Base-by-base conservation (phyloP, 1,140 invertebrate species). In the Pogonus chalceus region DNA sequence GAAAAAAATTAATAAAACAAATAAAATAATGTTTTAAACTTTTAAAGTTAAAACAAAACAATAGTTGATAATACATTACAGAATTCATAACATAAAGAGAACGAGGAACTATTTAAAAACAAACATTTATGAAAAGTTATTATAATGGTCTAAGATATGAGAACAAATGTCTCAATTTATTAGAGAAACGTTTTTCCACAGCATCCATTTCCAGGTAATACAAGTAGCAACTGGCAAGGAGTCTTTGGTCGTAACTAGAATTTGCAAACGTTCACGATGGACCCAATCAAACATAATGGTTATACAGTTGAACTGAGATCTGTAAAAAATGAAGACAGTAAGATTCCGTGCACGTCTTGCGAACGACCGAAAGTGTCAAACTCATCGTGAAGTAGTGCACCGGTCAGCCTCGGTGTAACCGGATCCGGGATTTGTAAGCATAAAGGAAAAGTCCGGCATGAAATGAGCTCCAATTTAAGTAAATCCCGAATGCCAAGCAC, bases 401-500 rank as follows among this genome's bases (percentile, higher is more conserved):
- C 24, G 56, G 52, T 57, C 56, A 57, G 47, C 50, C 2, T 35
- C 37, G 51, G 51, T 39, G 56, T n/a, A n/a, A 51, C 53, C 53
- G 51, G 52, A 58, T 52, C 43, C 31, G 26, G 50, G 51, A 49
- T 49, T 49, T 49, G 47, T 49, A 10, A 49, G 47, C 47, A 49
- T 49, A 49, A 49, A 49, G 47, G 47, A 23, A 49, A 49, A 9
- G 9, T 49, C 22, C 47, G 20, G 7, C 4, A 23, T 20, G 35
- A 56, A 56, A 57, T 53, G 60, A 58, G 57, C 48, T 69, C 63
- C 69, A 73, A 71, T 73, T 71, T 72, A 72, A 68, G 65, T 68
- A 73, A 73, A 74, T 73, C 72, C 71, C 70, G 18, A 43, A 4
- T 43, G 3, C 18, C 3, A 4, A 4, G 37, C 18, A 16, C 18